These are phyloP conservation scores for Litoditis marina DNA, from an alignment of 2,888 invertebrate genomes.

Conservation along the genomic window DNA sequence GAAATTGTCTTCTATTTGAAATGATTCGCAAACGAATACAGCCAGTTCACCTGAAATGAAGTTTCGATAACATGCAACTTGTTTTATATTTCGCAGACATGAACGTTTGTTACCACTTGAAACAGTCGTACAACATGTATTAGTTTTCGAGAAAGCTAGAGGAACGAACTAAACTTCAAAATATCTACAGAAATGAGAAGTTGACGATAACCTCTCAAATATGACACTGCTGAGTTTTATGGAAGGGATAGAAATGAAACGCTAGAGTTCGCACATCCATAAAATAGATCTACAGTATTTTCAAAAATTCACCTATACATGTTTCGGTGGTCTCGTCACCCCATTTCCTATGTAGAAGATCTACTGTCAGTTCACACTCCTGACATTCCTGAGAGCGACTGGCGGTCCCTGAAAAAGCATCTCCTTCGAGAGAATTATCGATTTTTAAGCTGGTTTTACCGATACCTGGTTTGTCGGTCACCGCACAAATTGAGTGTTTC, in stretches of 20 bases:
- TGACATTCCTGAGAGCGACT: constrained; percentile 20
- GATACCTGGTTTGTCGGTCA: no score
- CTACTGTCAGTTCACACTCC: constrained; percentile 15
- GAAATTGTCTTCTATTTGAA: constrained; percentile 47
- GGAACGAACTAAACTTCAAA: no score
- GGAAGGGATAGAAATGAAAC: neutral
- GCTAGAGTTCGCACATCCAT: neutral
- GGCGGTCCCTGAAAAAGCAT: no score
- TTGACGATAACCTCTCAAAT: neutral
- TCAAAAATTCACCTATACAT: constrained; percentile 5
- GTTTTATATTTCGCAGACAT: no score
- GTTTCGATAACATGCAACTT: no score
- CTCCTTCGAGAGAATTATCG: no score
- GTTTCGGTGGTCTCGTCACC: constrained; percentile 6
- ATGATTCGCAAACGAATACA: constrained; percentile 36
- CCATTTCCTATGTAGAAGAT: constrained; percentile 14
- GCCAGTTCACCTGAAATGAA: constrained; percentile 30
- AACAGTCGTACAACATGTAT: no score
- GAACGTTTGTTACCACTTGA: no score
- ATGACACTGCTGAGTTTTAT: neutral
- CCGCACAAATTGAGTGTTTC: no score
- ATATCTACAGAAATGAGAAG: neutral
- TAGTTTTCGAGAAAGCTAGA: no score
- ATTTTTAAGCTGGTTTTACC: no score
- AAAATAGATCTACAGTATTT: neutral